phyloP scores from a whole-genome alignment of 1,140 invertebrate species.

The Helicoverpa armigera region DNA sequence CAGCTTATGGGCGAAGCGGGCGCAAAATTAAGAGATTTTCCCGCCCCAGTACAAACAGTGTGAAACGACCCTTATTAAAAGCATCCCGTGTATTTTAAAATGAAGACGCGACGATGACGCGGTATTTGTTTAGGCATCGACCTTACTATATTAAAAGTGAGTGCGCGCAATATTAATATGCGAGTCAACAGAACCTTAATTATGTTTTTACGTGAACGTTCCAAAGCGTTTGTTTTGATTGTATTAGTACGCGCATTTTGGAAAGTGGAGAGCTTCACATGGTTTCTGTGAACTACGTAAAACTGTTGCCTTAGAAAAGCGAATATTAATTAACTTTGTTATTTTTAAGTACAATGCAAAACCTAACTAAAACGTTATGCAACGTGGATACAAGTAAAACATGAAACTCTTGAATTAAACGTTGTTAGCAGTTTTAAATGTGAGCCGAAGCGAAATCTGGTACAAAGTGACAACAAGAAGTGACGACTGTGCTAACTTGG shows the following conservation, averaged over 20 bases:
- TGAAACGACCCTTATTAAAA: conserved; percentile 78
- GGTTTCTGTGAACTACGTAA: not conserved
- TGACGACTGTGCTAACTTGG: too few species aligned
- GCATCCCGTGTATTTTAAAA: conserved; percentile 64
- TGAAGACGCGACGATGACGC: conserved; percentile 69
- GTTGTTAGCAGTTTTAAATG: not conserved
- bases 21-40: conserved; percentile 81
- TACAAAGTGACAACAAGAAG: too few species aligned
- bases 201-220: conserved; percentile 19
- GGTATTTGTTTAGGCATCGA: conserved; percentile 49
- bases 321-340: conserved; percentile 19
- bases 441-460: too few species aligned
- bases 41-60: conserved; percentile 72
- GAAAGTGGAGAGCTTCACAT: not conserved
- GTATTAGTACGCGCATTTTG: conserved; percentile 20
- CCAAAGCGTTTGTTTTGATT: conserved; percentile 2
- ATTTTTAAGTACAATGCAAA: not conserved
- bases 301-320: conserved; percentile 9
- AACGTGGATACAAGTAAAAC: not conserved
- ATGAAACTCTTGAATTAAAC: not conserved
- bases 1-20: conserved; percentile 69
- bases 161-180: conserved; percentile 29
- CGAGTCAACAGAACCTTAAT: conserved; percentile 38
- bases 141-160: conserved; percentile 38
- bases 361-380: not conserved